phyloP scores from a whole-genome alignment of 2,113 vertebrate genomes.

The Platanista minor region DNA sequence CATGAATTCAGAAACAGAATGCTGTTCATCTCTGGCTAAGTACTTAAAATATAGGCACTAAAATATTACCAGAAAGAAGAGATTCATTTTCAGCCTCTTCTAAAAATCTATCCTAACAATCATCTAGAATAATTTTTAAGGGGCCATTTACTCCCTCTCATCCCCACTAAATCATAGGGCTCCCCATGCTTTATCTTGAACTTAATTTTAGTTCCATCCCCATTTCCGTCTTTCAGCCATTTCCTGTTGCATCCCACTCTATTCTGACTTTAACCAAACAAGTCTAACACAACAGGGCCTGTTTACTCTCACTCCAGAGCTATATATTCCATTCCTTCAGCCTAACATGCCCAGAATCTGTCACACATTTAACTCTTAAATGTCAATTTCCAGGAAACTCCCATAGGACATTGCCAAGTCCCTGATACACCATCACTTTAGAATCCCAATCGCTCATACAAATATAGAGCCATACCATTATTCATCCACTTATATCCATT shows the following conservation, averaged over 20 bases:
- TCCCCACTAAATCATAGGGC: neutral
- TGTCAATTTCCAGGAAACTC: neutral
- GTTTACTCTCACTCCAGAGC: neutral
- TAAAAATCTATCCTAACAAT: neutral
- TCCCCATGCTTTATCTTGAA: neutral
- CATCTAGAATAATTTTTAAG: neutral
- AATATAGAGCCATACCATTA: neutral
- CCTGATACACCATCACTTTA: neutral
- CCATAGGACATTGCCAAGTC: neutral
- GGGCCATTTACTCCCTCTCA: neutral
- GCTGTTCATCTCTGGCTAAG: neutral
- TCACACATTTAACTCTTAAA: neutral
- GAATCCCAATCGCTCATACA: neutral
- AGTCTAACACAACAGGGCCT: neutral
- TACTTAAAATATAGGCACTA: neutral
- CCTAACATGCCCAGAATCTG: neutral
- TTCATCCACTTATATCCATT: neutral
- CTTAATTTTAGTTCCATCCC: neutral
- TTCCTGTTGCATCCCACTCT: neutral
- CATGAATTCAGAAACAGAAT: neutral
- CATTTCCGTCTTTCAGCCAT: neutral
- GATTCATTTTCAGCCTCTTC: neutral
- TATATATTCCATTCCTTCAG: neutral
- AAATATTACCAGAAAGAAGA: neutral
- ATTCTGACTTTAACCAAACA: neutral